Evolutionary conservation across 2,888 invertebrate genomes (phyloP), one percentile per base, ranked within the genome.

Genomic region (Leptopterna dolabrata): DNA sequence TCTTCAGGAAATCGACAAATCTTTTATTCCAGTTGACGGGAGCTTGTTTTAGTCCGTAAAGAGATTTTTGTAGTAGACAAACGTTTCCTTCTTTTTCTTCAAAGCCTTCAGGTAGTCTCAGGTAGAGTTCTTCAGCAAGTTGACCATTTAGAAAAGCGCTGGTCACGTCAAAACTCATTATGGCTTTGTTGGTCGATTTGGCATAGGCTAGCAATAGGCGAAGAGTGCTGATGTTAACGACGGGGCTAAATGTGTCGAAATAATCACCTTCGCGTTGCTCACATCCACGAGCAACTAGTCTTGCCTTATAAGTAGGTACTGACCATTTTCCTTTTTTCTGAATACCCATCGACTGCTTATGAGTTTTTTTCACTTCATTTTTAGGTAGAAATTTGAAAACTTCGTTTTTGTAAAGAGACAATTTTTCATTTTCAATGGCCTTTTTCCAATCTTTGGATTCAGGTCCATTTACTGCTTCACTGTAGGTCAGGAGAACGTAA

Each of bases 141-240:
- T 76, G 14, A 24, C 89, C 89, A 82, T 89, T 78, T 24, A 89
- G 47, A 81, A 89, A 89, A 14, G 88, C 89, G 9, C 84, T 89
- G 14, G 76, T 76, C 7, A 89, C 88, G 36, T 89, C 89, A 88
- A 89, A 89, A 16, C 36, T 30, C 45, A 80, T 85, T 14, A 87
- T 63, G 9, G 13, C 36, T 45, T 82, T 63, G 14, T 63, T 1
- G 13, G 27, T 27, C 1, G 76, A 24, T 73, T 83, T 87, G 4
- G 87, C 87, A 24, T 43, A 41, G 14, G 87, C 87, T 9, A 88
- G 9, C 0, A 88, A 2, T 13, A 88, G 14, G 70, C 89, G 0
- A 16, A 89, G 41, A 47, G 87, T 51, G 30, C 76, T 19, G 24
- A 51, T 73, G 27, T 85, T 47, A 1, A 88, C 87, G 11, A 89